These are phyloP conservation scores for Spodoptera litura DNA, from an alignment of 1,140 invertebrate species.

Conservation along the genomic window DNA sequence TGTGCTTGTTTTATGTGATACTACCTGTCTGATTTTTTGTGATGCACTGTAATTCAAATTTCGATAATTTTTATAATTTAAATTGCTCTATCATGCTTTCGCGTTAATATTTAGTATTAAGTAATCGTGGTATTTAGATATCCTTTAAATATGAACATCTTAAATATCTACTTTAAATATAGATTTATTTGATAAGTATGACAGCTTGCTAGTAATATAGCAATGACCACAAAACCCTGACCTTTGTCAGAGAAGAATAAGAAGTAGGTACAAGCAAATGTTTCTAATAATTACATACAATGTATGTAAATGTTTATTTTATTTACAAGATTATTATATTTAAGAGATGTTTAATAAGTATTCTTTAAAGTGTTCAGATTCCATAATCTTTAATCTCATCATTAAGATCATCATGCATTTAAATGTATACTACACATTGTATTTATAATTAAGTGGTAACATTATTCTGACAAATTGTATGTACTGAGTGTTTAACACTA, in stretches of 20 bases:
- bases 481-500: slow-evolving; percentile 28
- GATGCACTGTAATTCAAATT: slow-evolving; percentile 35
- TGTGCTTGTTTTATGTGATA: slow-evolving; percentile 53
- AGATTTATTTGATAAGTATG: background rate
- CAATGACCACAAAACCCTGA: slow-evolving; percentile 9
- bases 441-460: background rate
- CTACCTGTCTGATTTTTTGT: slow-evolving; percentile 32
- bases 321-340: slow-evolving; percentile 35
- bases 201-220: slow-evolving; percentile 5
- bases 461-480: background rate
- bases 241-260: slow-evolving; percentile 6
- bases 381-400: slow-evolving; percentile 28
- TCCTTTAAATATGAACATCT: background rate
- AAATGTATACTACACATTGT: slow-evolving; percentile 15
- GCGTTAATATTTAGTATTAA: slow-evolving; percentile 7
- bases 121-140: background rate
- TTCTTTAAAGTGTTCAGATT: slow-evolving; percentile 43
- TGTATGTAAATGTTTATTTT: slow-evolving; percentile 39
- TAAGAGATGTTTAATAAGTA: slow-evolving; percentile 21
- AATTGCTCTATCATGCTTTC: background rate
- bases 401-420: slow-evolving; percentile 41
- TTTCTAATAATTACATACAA: slow-evolving; percentile 41
- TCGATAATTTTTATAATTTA: slow-evolving; percentile 21
- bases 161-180: slow-evolving; percentile 12
- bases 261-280: slow-evolving; percentile 18